Conservation (phyloP, 2,888 invertebrate genomes). For the Eulithis prunata region DNA sequence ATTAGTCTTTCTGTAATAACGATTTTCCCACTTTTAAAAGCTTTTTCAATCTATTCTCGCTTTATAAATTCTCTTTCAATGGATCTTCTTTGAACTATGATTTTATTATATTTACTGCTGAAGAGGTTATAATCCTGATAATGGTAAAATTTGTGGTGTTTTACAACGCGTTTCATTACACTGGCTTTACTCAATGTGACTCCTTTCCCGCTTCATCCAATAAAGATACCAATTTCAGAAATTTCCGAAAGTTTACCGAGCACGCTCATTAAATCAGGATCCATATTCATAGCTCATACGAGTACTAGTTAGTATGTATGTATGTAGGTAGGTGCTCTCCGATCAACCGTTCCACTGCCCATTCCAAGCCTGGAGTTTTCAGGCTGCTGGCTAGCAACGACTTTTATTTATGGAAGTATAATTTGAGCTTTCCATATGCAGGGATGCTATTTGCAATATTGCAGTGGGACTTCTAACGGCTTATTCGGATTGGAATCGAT, state of each 20-base stretch:
- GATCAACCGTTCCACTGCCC: conserved; percentile 18
- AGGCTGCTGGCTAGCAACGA: conserved; percentile 27
- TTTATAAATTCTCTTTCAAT: conserved; percentile 6
- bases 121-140: too few relatives aligned
- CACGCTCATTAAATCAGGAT: conserved; percentile 20
- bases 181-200: too few relatives aligned
- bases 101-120: too few relatives aligned
- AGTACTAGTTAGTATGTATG: conserved; percentile 10
- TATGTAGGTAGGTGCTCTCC: background rate
- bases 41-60: conserved; percentile 25
- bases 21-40: conserved; percentile 8
- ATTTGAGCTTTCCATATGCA: conserved; percentile 26
- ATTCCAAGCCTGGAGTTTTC: conserved; percentile 20
- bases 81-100: background rate
- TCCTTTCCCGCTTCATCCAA: background rate
- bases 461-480: conserved; percentile 18
- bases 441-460: conserved; percentile 21
- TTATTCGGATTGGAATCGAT: conserved; percentile 16
- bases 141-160: too few relatives aligned
- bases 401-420: conserved; percentile 23
- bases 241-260: conserved; percentile 22
- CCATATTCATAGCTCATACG: conserved; percentile 28
- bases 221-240: conserved; percentile 11
- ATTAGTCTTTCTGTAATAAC: conserved; percentile 24
- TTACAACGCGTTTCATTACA: too few relatives aligned